Evolutionary conservation across 64 coral and sea anemone genomes (phyloP), one percentile per base, ranked within the genome.

Genomic region (Pocillopora damicornis): DNA sequence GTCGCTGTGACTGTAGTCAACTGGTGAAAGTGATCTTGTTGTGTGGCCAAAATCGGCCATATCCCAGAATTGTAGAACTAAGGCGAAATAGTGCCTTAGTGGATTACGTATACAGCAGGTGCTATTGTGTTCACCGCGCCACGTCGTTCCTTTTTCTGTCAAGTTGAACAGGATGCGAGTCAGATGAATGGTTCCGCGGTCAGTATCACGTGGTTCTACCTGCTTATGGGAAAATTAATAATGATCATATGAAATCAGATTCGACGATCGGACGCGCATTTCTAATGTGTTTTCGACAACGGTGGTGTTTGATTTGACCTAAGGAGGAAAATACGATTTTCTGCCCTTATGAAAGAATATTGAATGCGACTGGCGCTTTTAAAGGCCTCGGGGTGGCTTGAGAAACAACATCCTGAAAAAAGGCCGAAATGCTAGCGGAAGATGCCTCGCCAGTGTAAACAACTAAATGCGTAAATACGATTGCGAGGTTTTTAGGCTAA

Each of bases 1-100:
- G 79, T 93, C 90, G 78, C 88, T 86, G 88, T 96, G 94, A 61
- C 90, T 96, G 91, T 88, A 96, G 82, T 96, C 91, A 67, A 96
- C 94, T 90, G 94, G 94, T 96, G 94, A 96, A 76, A 96, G 76
- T 83, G 91, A 90, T 88, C 94, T 88, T 87, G 94, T 93, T 79
- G 90, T 90, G 56, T 93, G 94, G 94, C 94, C 94, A 93, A 96
- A 96, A 96, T 96, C 94, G 94, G 94, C 94, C 94, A 96, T 96
- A 77, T 96, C 94, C 94, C 89, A 78, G 57, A 80, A 90, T 89
- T 92, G 88, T 89, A 86, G 84, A 88, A 78, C 77, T 63, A 86
- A 93, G 88, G 88, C 83, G 83, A 96, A 86, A 80, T 85, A 84
- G 89, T 90, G 74, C 86, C 86, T 95, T 86, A 76, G 83, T 61